Base-by-base conservation (phyloP, 2,113 vertebrate species). In the Cynopterus brachyotis region DNA sequence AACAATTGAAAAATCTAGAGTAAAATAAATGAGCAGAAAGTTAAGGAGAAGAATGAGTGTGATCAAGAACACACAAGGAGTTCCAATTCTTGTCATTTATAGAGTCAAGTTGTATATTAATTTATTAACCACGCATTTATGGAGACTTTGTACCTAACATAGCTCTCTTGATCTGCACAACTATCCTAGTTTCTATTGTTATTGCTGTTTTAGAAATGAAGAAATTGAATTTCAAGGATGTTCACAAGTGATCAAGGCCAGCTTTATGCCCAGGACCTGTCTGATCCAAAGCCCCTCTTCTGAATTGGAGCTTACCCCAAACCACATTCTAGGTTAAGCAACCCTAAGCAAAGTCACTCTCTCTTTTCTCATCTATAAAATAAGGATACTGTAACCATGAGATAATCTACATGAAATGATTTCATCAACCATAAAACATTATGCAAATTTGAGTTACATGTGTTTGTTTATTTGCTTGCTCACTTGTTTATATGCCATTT, bases 201-300 rank as follows among this genome's bases (percentile, higher is more conserved):
- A 62, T 78, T 35, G 4, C n/a, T 70, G 82, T 80, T 87, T 66
- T 95, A 95, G 11, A 78, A 91, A 91, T 40, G 47, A 93, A 32
- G 37, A 93, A 83, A 87, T 59, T 79, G 59, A 93, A 94, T 73
- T 91, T 69, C 93, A 94, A 20, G 81, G 84, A 91, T n/a, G 42
- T 42, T 40, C 64, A 57, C 64, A 40, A 73, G 64, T 50, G 91
- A 66, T 76, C 72, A 80, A 72, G 32, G 40, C 8, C 76, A 93
- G 53, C 47, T 37, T 92, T 75, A 28, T 62, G 35, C 75, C 93
- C 13, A 50, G 45, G 35, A 37, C 22, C 37, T 55, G 50, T 84
- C 53, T 84, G 81, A 92, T 60, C 28, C 47, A 45, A 94, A 92
- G 55, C 42, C 55, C 8, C 55, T 67, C 17, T 66, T 90, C 72